These are phyloP conservation scores for Pentalonia nigronervosa DNA, from an alignment of 1,140 invertebrate species.

Conservation along the genomic window DNA sequence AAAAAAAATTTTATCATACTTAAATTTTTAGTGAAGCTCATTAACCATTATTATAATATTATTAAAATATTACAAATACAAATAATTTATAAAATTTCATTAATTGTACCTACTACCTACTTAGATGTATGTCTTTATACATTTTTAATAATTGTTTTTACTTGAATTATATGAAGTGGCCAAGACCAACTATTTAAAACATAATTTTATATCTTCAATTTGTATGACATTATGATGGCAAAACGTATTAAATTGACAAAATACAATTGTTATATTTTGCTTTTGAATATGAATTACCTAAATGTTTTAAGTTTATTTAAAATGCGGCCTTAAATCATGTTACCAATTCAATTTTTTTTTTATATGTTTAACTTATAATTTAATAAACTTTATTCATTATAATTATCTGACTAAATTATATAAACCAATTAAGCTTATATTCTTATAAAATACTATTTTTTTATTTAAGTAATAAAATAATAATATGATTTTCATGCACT, in stretches of 20 bases:
- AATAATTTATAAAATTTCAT: background rate
- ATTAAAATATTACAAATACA: background rate
- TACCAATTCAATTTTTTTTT: slow-evolving; percentile 7
- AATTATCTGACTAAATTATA: background rate
- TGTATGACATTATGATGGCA: background rate
- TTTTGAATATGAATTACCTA: background rate
- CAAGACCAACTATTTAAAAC: background rate
- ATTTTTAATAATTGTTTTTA: background rate
- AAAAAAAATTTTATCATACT: background rate
- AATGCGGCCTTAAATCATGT: slow-evolving; percentile 11
- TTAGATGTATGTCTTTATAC: background rate
- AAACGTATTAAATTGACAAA: background rate
- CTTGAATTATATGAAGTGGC: background rate
- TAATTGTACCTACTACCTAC: background rate
- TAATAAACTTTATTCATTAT: background rate
- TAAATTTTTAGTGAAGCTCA: background rate
- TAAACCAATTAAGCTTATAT: background rate
- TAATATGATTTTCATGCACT: background rate
- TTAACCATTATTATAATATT: background rate
- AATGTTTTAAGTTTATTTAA: slow-evolving; percentile 5
- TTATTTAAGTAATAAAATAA: background rate
- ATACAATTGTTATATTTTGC: background rate
- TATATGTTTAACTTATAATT: background rate
- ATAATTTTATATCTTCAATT: background rate
- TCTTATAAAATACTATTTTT: slow-evolving; percentile 18